Base-by-base conservation (phyloP, 2,113 vertebrate genomes). In the Amblyopsis rosae region DNA sequence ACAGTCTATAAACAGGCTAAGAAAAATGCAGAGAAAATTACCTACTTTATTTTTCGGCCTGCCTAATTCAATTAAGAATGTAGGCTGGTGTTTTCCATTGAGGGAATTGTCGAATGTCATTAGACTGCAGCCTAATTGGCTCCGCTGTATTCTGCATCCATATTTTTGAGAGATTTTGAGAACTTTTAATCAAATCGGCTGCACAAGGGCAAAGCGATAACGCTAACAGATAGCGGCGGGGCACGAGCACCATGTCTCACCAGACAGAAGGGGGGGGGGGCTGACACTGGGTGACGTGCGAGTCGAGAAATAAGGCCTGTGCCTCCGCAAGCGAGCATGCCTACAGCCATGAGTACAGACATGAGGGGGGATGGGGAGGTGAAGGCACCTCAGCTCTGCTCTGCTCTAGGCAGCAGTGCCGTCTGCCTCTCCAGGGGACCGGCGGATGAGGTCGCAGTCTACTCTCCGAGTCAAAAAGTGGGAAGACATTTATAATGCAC, bases 51-150 rank as follows among this genome's bases (percentile, higher is more conserved):
- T 84, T 82, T 76, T 46, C 70, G 68, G 64, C 50, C 55, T 67
- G 65, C 65, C 76, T 84, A 86, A 91, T 87, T 88, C 63, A 89
- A 89, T 88, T 90, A 84, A 79, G 76, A 70, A 87, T 79, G 86
- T 75, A 81, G 79, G 71, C 54, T 64, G 48, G 66, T 62, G 67
- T 66, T 69, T 65, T 69, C 62, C 32, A 73, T 75, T 76, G 69
- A 12, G 16, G 72, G 85, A 87, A 85, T 69, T 76, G 76, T 76
- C 70, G 64, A 62, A 70, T 70, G 73, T 72, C 57, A 16, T 77
- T 80, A 83, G 81, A 84, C 80, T 80, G 75, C 69, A 8, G 60
- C 59, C 72, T 83, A 87, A 87, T 89, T 87, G 76, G 65, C 50
- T 65, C 17, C 15, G 45, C 54, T 51, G 69, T 65, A 53, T 59